These are phyloP conservation scores for Hyles euphorbiae DNA, from an alignment of 1,140 invertebrate genomes.

Conservation along the genomic window DNA sequence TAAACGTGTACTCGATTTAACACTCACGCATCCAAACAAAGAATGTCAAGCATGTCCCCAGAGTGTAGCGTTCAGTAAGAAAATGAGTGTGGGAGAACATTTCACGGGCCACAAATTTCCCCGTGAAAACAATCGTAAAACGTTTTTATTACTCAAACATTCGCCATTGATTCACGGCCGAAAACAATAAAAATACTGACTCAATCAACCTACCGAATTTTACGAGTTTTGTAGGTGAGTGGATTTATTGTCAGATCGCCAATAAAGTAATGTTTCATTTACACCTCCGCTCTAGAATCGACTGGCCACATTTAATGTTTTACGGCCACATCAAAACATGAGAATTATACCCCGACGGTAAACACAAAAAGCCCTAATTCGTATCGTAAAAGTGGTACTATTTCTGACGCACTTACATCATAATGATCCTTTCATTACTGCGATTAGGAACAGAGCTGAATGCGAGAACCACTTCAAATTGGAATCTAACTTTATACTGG, in stretches of 20 bases:
- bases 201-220: conserved; percentile 69
- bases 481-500: too few species aligned
- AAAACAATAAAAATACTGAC: conserved; percentile 73
- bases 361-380: conserved; percentile 6
- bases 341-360: conserved; percentile 12
- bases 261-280: conserved; percentile 64
- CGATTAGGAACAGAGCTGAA: not conserved
- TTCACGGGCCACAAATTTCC: conserved; percentile 70
- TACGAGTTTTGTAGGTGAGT: conserved; percentile 63
- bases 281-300: conserved; percentile 38
- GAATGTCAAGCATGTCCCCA: conserved; percentile 47
- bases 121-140: conserved; percentile 72
- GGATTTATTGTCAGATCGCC: conserved; percentile 57
- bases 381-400: conserved; percentile 1
- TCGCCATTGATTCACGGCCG: conserved; percentile 68
- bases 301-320: conserved; percentile 32
- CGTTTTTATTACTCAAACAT: conserved; percentile 69
- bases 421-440: not conserved
- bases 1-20: conserved; percentile 36
- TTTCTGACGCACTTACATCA: conserved; percentile 1
- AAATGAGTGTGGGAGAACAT: conserved; percentile 57
- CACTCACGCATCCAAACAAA: conserved; percentile 30
- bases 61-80: conserved; percentile 47
- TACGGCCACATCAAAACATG: conserved; percentile 22
- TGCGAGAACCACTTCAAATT: not conserved